Base-by-base conservation (phyloP, 2,113 vertebrate species). In the Thunnus thynnus region DNA sequence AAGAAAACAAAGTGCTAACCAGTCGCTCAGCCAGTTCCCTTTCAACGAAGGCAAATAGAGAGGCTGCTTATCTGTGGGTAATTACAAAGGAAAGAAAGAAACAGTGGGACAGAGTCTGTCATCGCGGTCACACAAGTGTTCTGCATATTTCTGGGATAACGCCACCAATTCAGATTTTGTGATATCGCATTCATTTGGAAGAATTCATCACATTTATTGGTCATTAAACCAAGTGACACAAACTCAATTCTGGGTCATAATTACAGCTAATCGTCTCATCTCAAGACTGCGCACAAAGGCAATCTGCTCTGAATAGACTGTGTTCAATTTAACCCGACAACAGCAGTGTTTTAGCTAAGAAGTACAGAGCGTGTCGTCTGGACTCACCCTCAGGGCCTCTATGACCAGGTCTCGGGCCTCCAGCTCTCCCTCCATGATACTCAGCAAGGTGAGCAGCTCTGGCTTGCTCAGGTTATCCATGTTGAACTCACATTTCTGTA, bases 321-420 rank as follows among this genome's bases (percentile, higher is more conserved):
- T 20, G 48, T 52, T 55, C 2, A 3, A 20, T 54, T 69, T 30
- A 48, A 72, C 56, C 51, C 3, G 0, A 61, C 80, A 65, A 46
- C 4, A 20, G 14, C 32, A 7, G 20, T 17, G 46, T 56, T 56
- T 47, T 18, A 30, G 27, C 61, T 51, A 30, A 36, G 22, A 60
- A 69, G 58, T 17, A 14, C 12, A 25, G 32, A 61, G 27, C 25
- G 81, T 74, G 77, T 67, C 57, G 61, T 52, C 18, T 36, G 71
- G 41, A 95, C 98, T 96, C 93, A 99, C 98, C 95, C 97, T 92
- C 75, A 99, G 95, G 64, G 98, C 97, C 93, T 99, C 98, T 18
- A 99, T 99, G 89, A 99, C 98, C 51, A 99, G 95, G 89, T 99
- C 98, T 76, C 97, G 95, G 73, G 98, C 98, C 89, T 99, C 98